Evolutionary conservation across 2,113 vertebrate species (phyloP).

Genomic region (Phaetusa simplex): DNA sequence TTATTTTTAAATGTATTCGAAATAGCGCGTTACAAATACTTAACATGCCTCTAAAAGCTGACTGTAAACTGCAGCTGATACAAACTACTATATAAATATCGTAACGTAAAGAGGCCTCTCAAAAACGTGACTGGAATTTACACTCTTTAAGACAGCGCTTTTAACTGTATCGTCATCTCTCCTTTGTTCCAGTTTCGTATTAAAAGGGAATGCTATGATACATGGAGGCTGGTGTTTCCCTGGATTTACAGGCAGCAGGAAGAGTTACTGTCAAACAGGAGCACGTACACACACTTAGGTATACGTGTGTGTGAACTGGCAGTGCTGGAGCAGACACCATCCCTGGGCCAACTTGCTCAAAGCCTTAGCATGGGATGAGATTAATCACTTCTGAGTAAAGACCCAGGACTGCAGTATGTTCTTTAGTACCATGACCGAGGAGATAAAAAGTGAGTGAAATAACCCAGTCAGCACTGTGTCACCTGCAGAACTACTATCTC

Average conservation of each 20-base stretch:
- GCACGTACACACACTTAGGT: accelerated
- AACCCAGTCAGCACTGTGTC: not conserved
- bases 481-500: not conserved
- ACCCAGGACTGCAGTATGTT: not conserved
- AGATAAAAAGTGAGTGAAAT: not conserved
- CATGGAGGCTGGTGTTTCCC: not conserved
- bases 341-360: not conserved
- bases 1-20: conserved; percentile 62
- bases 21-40: conserved; percentile 66
- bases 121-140: conserved; percentile 45
- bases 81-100: not conserved
- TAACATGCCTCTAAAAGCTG: conserved; percentile 68
- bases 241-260: not conserved
- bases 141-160: not conserved
- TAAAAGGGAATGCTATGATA: not conserved
- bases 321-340: not conserved
- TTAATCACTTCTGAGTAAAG: not conserved
- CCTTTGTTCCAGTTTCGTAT: not conserved
- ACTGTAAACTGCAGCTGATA: conserved; percentile 62
- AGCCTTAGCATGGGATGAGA: not conserved
- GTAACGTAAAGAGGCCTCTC: not conserved
- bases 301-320: not conserved
- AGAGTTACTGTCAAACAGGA: not conserved
- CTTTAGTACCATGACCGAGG: not conserved
- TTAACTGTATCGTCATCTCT: not conserved